Evolutionary conservation across 2,113 vertebrate genomes (phyloP).

Genomic region (Vombatus ursinus): DNA sequence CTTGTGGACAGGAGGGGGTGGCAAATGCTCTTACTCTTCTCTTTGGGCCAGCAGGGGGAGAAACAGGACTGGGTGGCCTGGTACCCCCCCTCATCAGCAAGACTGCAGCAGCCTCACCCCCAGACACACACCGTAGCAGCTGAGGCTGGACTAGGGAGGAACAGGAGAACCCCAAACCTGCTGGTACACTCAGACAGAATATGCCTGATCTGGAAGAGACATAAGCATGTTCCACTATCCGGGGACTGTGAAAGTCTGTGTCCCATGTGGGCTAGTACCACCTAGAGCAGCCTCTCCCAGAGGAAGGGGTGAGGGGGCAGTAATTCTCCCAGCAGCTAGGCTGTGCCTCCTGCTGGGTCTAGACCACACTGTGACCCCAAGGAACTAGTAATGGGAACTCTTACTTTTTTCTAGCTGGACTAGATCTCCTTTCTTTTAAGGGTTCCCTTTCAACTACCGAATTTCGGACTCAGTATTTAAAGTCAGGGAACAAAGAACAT

Average conservation of each 20-base stretch:
- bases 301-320: background rate
- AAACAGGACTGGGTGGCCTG: background rate
- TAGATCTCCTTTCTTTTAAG: background rate
- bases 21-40: background rate
- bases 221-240: background rate
- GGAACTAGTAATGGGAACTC: background rate
- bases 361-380: background rate
- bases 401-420: background rate
- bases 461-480: conserved; percentile 40
- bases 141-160: background rate
- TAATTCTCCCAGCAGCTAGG: background rate
- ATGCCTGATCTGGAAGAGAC: conserved; percentile 3
- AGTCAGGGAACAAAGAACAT: conserved; percentile 49
- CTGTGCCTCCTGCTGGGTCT: background rate
- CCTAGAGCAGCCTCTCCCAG: background rate
- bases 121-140: background rate
- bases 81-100: background rate
- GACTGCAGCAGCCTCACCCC: background rate
- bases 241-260: background rate
- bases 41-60: conserved; percentile 49
- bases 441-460: conserved; percentile 7
- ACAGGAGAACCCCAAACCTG: background rate
- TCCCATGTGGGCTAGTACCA: background rate
- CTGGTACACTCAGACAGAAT: background rate
- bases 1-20: background rate